Evolutionary conservation across 2,797 vertebrate species (phyloP).

Genomic region (Melanogrammus aeglefinus): DNA sequence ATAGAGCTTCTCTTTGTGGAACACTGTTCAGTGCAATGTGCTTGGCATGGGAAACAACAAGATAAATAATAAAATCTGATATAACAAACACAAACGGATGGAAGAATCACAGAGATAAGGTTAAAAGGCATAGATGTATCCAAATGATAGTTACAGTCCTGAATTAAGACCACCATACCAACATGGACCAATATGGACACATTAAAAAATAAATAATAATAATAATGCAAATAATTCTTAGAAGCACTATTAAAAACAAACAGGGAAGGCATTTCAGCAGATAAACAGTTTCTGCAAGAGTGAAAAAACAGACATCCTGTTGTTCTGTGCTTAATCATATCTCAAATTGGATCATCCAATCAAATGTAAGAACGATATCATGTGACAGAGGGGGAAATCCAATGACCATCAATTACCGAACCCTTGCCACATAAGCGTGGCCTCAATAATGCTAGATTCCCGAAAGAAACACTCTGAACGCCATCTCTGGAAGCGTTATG

Average conservation of each 20-base stretch:
- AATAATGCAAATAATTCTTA: background rate
- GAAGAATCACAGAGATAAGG: background rate
- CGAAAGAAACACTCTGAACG: background rate
- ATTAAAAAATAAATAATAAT: background rate
- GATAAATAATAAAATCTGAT: background rate
- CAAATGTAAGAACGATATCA: constrained; percentile 17
- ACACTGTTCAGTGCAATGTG: background rate
- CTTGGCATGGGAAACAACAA: background rate
- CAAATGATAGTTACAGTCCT: background rate
- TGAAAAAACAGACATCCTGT: background rate
- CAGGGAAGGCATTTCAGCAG: background rate
- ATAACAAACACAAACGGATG: background rate
- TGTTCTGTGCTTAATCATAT: constrained; percentile 26
- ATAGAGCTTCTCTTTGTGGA: no score
- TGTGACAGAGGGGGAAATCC: constrained; percentile 33
- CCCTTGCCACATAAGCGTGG: constrained; percentile 3
- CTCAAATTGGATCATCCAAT: constrained; percentile 38
- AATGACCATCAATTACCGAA: constrained; percentile 22
- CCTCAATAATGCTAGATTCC: background rate
- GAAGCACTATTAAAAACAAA: constrained; percentile 4
- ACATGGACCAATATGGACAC: background rate
- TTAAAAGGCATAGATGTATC: background rate
- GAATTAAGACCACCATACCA: background rate
- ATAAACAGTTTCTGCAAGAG: background rate
- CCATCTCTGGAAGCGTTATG: background rate